Percentiles rank a stretch among this genome's conserved stretches.
These are phyloP conservation scores for Sarotherodon lohbergeri DNA, from an alignment of 2,113 vertebrate genomes.

Conservation along the genomic window DNA sequence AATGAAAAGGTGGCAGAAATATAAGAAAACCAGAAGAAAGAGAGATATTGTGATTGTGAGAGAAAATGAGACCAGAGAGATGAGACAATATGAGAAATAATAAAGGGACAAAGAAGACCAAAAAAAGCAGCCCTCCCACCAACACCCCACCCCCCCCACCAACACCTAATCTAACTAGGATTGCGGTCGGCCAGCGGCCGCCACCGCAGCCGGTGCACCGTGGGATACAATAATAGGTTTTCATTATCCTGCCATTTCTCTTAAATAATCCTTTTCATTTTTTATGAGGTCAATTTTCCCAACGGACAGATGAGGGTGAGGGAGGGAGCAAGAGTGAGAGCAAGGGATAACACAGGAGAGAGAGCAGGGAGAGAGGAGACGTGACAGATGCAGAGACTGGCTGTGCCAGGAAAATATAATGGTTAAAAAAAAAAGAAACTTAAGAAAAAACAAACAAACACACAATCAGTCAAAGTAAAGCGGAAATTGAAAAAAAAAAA, in stretches of 20 bases:
- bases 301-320: slow-evolving; percentile 12
- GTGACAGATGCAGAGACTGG: not conserved
- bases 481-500: not conserved
- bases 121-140: not conserved
- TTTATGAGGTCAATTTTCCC: slow-evolving; percentile 69
- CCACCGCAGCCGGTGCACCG: slow-evolving; percentile 39
- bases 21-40: slow-evolving; percentile 1
- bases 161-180: slow-evolving; percentile 54
- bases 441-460: not conserved
- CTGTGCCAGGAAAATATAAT: not conserved
- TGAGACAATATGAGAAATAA: slow-evolving; percentile 49
- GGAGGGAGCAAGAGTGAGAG: not conserved
- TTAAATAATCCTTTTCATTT: slow-evolving; percentile 74
- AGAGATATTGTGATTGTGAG: not conserved
- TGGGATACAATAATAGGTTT: slow-evolving; percentile 68
- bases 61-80: slow-evolving; percentile 28
- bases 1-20: slow-evolving; percentile 39
- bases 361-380: not conserved
- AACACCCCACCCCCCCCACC: not conserved
- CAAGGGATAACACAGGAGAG: not conserved
- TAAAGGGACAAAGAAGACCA: slow-evolving; percentile 5
- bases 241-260: slow-evolving; percentile 68
- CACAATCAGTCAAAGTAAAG: not conserved
- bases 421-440: not conserved
- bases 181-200: slow-evolving; percentile 7